Evolutionary conservation across 1,140 invertebrate species (phyloP).

Genomic region (Nasonia giraulti): DNA sequence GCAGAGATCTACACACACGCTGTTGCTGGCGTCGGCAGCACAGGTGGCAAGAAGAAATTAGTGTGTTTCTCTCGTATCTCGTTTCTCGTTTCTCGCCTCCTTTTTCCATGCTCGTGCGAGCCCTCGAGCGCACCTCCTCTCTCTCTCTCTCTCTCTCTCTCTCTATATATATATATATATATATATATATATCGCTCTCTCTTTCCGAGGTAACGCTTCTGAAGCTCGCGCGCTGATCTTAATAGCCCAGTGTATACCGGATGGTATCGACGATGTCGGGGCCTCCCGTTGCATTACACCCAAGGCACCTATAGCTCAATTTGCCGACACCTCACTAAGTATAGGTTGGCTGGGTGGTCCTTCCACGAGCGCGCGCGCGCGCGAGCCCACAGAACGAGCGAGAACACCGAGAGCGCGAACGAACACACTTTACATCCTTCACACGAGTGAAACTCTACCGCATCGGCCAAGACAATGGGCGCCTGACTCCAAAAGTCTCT

Average conservation of each 20-base stretch:
- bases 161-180: too few relatives aligned
- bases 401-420: background rate
- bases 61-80: slow-evolving; percentile 27
- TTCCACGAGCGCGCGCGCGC: slow-evolving; percentile 48
- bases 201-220: background rate
- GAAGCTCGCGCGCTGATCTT: slow-evolving; percentile 32
- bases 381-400: background rate
- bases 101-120: slow-evolving; percentile 11
- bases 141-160: background rate
- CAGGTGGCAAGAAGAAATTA: slow-evolving; percentile 28
- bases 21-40: slow-evolving; percentile 4
- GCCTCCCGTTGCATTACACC: slow-evolving; percentile 65
- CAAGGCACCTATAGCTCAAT: slow-evolving; percentile 74
- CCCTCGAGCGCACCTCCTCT: background rate
- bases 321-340: slow-evolving; percentile 76
- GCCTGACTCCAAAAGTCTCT: slow-evolving; percentile 39
- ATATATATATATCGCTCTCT: background rate
- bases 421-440: slow-evolving; percentile 40
- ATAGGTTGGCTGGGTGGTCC: slow-evolving; percentile 75
- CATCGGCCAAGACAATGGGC: slow-evolving; percentile 34
- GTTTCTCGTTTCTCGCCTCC: slow-evolving; percentile 14
- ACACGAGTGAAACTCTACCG: slow-evolving; percentile 18
- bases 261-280: slow-evolving; percentile 67
- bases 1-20: background rate
- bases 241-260: slow-evolving; percentile 52